Conservation (phyloP, 2,888 invertebrate genomes). For the Aspidapion aeneum region DNA sequence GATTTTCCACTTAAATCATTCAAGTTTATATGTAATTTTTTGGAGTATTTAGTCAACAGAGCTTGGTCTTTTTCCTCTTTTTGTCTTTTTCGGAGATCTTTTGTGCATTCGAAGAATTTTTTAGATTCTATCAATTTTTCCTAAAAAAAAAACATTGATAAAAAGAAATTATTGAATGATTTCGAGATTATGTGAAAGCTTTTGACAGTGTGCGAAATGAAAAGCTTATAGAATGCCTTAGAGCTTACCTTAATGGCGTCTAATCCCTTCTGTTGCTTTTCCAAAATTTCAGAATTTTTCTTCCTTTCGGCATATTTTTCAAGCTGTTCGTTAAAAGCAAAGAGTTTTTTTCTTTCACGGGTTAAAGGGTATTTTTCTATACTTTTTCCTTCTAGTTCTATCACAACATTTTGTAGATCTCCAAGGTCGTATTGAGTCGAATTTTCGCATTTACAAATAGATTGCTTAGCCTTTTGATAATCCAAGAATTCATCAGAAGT, state of each 20-base stretch:
- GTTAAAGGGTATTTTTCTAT: conserved; percentile 26
- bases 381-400: conserved; percentile 3
- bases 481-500: conserved; percentile 29
- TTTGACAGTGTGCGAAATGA: too few relatives aligned
- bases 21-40: conserved; percentile 20
- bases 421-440: conserved; percentile 23
- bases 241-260: conserved; percentile 26
- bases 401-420: conserved; percentile 16
- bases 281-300: conserved; percentile 14
- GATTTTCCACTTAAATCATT: conserved; percentile 9
- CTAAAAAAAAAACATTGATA: too few relatives aligned
- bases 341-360: conserved; percentile 25
- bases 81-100: conserved; percentile 2
- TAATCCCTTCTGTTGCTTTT: conserved; percentile 27
- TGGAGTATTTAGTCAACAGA: conserved; percentile 22
- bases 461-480: conserved; percentile 25
- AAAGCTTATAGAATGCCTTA: too few relatives aligned
- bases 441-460: conserved; percentile 19
- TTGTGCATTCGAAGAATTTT: conserved; percentile 18
- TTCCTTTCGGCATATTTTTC: conserved; percentile 24
- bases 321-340: conserved; percentile 26
- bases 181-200: too few relatives aligned
- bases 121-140: conserved; percentile 27
- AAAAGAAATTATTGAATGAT: too few relatives aligned
- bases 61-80: conserved; percentile 10